Evolutionary conservation across 1,140 invertebrate genomes (phyloP), one percentile per base, ranked within the genome.

Genomic region (Drosophila malerkotliana): DNA sequence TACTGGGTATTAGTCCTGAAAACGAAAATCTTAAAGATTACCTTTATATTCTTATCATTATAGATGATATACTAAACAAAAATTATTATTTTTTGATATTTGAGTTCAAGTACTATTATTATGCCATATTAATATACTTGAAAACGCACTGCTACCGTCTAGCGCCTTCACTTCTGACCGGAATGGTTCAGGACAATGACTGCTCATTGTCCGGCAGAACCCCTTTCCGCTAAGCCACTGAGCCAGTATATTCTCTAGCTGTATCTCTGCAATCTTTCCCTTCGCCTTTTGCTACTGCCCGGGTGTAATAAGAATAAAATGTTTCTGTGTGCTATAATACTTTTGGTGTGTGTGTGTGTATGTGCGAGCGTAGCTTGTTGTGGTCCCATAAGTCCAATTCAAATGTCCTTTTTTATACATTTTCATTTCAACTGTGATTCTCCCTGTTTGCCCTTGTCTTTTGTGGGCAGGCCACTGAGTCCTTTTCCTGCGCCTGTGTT

Each of bases 341-440:
- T 37, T 4, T 66, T 30, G 54, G 44, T 68, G 54, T 52, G 28
- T 34, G 30, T 53, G 26, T 64, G 48, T 58, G 54, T n/a, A n/a
- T 57, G 26, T 64, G 48, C 54, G 51, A 32, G 45, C 60, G 68
- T 48, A 49, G 80, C 64, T 76, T 82, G 72, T 72, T 88, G 83
- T 88, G 83, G 83, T 88, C 83, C 83, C 83, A 88, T 88, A 88
- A 88, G 83, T 88, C 83, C 83, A 89, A 88, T 88, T 88, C 83
- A 88, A 88, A 88, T 88, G 83, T 88, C 83, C 84, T 88, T 88
- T 88, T 88, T 88, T 88, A 88, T 88, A 88, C 83, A 82, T 87
- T 87, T 88, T 88, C 87, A 88, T 88, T 89, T 89, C 83, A 88
- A 89, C 83, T 79, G 83, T 88, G 83, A 89, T 89, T 88, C 78